Base-by-base conservation (phyloP, 2,797 vertebrate genomes). In the Acropternis orthonyx region DNA sequence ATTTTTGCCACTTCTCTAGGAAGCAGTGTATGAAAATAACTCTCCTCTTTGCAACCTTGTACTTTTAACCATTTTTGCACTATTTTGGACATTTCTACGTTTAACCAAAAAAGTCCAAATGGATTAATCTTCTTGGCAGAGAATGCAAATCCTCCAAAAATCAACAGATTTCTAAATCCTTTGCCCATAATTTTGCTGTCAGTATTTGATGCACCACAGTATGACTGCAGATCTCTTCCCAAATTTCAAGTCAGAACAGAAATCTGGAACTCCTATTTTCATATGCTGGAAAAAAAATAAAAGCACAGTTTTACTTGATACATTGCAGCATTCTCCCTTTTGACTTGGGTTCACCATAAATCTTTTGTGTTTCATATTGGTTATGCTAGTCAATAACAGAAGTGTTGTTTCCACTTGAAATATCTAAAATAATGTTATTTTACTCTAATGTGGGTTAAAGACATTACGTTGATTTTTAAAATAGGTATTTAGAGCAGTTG, bases 401-500 rank as follows among this genome's bases (percentile, higher is more conserved):
- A 88, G 19, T 37, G 4, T 68, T 37, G 4, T 68, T 92, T 79
- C 26, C 68, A 67, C 11, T n/a, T 41, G 44, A 36, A 78, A 34
- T 68, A 63, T 8, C 36, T 37, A 66, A 77, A 90, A 78, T 65
- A 2, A 83, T 49, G 73, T 58, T 87, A 74, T 77, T 96, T 88
- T 81, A 62, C 24, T 58, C 8, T 79, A 65, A 83, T 48, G 56
- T 58, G 22, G 56, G 52, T 89, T 94, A 88, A 95, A 92, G 37
- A 61, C 28, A 91, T 71, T 30, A 87, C 1, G 0, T 4, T 93
- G 72, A 75, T 68, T 82, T 83, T 30, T 74, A 89, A 94, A 92
- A 55, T 66, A 78, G 59, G 23, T 79, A 79, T 94, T 73, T 89
- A 81, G 82, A 97, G 87, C 66, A 85, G 73, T 68, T 49, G 65